Base-by-base conservation (phyloP, 2,888 invertebrate genomes). In the Stictocephala bisonia region DNA sequence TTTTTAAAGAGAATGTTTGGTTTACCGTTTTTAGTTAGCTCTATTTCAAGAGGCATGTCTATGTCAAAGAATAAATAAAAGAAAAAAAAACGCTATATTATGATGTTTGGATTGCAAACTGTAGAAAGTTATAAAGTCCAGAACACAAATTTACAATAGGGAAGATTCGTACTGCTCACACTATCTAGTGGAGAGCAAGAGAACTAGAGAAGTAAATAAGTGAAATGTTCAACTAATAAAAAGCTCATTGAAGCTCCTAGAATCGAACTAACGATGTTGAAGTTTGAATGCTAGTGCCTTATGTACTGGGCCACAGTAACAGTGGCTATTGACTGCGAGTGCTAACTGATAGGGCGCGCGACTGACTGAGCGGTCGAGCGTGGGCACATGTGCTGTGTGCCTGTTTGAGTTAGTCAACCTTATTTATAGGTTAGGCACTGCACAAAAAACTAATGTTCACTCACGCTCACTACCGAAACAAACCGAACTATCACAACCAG, bases 161-260 rank as follows among this genome's bases (percentile, higher is more conserved):
- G 9, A 13, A 50, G 22, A 3, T 18, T 50, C 20, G 20, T 13
- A 13, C 50, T 24, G 7, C 50, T 24, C 15, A 50, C 50, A 3
- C 50, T 18, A 50, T 50, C 50, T 50, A 24, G 15, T 50, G 50
- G 50, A 7, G 50, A 18, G 24, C 50, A 18, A 24, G 20, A 18
- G 50, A 50, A 50, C 50, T 50, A 50, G n/a, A n/a, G n/a, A n/a
- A n/a, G n/a, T n/a, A 18, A 44, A 44, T 44, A 44, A 15, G n/a
- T 4, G 44, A 3, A 44, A 7, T 7, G 44, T 13, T 44, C 6
- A 18, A n/a, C 44, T 18, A 3, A 13, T 18, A 44, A 44, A 44
- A 44, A 44, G n/a, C n/a, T 44, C 4, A 7, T 13, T n/a, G 15
- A 3, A 4, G 4, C 15, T 7, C 4, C 3, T 4, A 18, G 44